Percentiles rank a stretch among this genome's conserved stretches.
phyloP scores from a whole-genome alignment of 2,113 vertebrate species.

The Campylorhamphus procurvoides region DNA sequence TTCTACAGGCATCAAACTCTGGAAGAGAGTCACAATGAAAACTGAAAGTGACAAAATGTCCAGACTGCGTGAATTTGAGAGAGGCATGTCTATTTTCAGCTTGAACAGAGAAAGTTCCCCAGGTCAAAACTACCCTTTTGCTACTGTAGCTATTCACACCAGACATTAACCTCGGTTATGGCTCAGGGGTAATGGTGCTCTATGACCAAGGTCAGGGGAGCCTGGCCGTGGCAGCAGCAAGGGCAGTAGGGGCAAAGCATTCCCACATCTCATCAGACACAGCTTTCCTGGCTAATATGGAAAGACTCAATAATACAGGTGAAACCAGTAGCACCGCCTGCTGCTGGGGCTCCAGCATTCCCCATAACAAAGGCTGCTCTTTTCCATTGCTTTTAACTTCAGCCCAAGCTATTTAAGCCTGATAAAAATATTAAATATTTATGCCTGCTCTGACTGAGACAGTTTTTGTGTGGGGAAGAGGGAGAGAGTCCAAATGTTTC shows the following conservation, averaged over 20 bases:
- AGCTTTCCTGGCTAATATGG: neutral
- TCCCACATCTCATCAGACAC: neutral
- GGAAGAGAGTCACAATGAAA: neutral
- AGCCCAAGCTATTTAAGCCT: constrained; percentile 15
- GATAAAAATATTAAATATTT: constrained; percentile 60
- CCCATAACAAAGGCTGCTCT: neutral
- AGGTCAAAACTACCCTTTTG: neutral
- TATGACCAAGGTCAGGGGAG: neutral
- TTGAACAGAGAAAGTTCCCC: neutral
- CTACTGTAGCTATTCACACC: neutral
- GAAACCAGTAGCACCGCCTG: constrained; percentile 34
- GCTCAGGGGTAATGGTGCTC: neutral
- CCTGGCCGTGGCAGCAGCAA: neutral
- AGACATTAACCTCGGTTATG: neutral
- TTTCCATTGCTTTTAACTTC: constrained; percentile 25
- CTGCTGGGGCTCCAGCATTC: neutral
- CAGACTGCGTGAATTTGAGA: neutral
- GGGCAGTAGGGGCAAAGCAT: accelerated
- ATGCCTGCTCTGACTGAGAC: neutral
- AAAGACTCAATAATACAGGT: neutral
- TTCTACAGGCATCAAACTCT: neutral
- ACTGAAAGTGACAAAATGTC: neutral
- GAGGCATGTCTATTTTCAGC: neutral
- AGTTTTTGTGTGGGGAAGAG: constrained; percentile 29
- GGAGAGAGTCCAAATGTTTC: neutral